Percentiles rank a stretch among this genome's conserved stretches.
Evolutionary conservation across 2,113 vertebrate species (phyloP).

Genomic region (Anoura caudifer): DNA sequence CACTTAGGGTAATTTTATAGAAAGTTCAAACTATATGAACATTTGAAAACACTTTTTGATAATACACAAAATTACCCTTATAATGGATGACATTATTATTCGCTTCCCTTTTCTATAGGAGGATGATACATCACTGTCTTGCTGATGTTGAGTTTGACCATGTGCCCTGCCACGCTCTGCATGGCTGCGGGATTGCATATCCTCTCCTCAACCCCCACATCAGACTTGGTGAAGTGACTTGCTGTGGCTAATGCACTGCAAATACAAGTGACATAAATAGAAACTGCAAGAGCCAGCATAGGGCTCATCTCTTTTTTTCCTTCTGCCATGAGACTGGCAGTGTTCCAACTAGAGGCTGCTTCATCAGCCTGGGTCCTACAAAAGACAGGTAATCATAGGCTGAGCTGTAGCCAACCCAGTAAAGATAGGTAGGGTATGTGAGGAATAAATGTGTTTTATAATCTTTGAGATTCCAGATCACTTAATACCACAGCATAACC

Average conservation of each 20-base stretch:
- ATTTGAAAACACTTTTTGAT: not conserved
- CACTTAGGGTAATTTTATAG: not conserved
- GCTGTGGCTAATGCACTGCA: not conserved
- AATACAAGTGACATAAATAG: not conserved
- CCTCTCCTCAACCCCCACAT: not conserved
- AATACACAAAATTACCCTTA: not conserved
- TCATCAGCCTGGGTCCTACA: not conserved
- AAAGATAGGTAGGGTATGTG: not conserved
- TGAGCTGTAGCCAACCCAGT: not conserved
- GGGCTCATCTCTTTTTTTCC: not conserved
- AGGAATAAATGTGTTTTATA: not conserved
- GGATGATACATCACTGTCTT: not conserved
- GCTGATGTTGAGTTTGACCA: not conserved
- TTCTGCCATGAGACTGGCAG: not conserved
- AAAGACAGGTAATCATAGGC: not conserved
- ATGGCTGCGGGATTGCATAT: not conserved
- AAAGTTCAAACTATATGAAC: not conserved
- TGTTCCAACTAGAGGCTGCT: not conserved
- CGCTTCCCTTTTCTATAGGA: not conserved
- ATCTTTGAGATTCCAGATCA: not conserved
- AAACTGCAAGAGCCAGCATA: not conserved
- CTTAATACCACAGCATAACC: not conserved
- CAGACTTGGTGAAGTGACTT: not conserved
- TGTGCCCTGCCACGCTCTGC: not conserved
- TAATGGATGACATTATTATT: not conserved